Evolutionary conservation across 2,888 invertebrate species (phyloP).

Genomic region (Heliothis peltigera): DNA sequence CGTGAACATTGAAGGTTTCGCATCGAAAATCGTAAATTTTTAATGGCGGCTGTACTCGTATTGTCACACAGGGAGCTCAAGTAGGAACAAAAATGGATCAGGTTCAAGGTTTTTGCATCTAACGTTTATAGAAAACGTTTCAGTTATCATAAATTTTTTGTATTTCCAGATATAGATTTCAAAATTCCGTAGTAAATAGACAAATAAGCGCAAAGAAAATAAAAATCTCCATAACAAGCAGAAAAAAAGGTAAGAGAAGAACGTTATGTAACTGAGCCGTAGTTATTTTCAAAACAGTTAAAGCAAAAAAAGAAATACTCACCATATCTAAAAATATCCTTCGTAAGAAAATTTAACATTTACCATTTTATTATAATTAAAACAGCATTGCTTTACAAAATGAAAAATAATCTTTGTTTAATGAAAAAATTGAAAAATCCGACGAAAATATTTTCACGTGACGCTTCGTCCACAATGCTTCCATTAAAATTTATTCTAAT

Average conservation of each 20-base stretch:
- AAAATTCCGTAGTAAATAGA: too few relatives aligned
- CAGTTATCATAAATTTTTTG: too few relatives aligned
- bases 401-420: conserved; percentile 15
- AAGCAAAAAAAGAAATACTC: not conserved
- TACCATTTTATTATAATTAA: not conserved
- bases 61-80: too few relatives aligned
- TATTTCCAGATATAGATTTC: too few relatives aligned
- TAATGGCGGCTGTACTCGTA: too few relatives aligned
- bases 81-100: too few relatives aligned
- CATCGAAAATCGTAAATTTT: not conserved
- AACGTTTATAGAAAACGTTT: too few relatives aligned
- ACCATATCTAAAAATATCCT: not conserved
- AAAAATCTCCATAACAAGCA: too few relatives aligned
- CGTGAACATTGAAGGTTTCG: not conserved
- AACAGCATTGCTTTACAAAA: conserved; percentile 15
- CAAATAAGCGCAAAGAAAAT: too few relatives aligned
- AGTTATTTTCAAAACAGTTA: not conserved
- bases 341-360: not conserved
- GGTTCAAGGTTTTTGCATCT: too few relatives aligned
- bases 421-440: conserved; percentile 20
- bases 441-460: conserved; percentile 41
- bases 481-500: conserved; percentile 80
- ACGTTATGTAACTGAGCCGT: too few relatives aligned
- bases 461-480: conserved; percentile 46
- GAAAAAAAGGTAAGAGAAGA: too few relatives aligned